Percentiles rank a stretch among this genome's conserved stretches.
phyloP scores from a whole-genome alignment of 2,113 vertebrate species.

The Phasianus colchicus region DNA sequence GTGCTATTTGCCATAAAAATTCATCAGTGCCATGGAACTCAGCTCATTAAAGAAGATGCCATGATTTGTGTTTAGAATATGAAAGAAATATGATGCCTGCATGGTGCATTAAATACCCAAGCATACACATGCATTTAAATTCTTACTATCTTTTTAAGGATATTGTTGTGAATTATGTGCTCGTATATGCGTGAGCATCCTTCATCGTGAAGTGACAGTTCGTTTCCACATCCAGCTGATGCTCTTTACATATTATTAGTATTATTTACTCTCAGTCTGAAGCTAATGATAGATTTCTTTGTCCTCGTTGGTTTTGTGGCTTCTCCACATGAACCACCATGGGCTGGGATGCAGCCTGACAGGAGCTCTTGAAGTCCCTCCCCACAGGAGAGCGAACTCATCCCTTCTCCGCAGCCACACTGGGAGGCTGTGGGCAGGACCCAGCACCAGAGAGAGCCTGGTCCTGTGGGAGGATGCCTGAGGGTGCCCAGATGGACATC shows the following conservation, averaged over 20 bases:
- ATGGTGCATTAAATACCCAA: constrained; percentile 56
- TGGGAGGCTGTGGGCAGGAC: accelerated
- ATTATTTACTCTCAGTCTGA: constrained; percentile 62
- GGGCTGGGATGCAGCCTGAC: accelerated
- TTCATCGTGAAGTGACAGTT: constrained; percentile 53
- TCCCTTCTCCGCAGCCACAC: accelerated
- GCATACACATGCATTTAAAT: constrained; percentile 59
- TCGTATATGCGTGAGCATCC: constrained; percentile 48
- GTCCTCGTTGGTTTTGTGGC: constrained; percentile 30
- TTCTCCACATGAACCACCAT: constrained; percentile 38
- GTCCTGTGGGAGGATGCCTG: accelerated
- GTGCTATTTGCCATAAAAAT: constrained; percentile 63
- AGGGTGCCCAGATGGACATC: accelerated
- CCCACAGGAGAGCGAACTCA: not conserved
- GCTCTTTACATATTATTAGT: constrained; percentile 61
- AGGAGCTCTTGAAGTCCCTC: not conserved
- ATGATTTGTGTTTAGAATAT: constrained; percentile 55
- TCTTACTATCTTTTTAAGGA: constrained; percentile 67
- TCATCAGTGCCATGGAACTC: constrained; percentile 13
- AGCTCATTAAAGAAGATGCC: constrained; percentile 56
- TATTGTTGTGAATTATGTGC: constrained; percentile 58
- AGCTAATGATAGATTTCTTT: constrained; percentile 43
- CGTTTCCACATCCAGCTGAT: constrained; percentile 55
- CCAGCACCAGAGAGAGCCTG: accelerated
- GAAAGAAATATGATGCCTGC: constrained; percentile 60